Evolutionary conservation across 1,140 invertebrate species (phyloP).

Genomic region (Berghia stephanieae): DNA sequence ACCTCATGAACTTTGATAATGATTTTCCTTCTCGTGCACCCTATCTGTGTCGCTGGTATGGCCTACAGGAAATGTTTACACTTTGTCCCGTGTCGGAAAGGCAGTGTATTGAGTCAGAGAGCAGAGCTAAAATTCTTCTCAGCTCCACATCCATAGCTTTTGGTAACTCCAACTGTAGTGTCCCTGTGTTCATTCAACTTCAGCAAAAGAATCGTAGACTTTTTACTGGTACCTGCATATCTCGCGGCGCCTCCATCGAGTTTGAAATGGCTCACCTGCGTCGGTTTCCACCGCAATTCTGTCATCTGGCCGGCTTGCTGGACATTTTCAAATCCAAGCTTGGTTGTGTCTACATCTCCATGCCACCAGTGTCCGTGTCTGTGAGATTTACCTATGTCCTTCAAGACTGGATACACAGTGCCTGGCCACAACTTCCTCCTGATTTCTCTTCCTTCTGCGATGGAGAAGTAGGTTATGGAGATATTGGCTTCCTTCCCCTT

Average conservation of each 20-base stretch:
- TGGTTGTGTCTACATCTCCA: slow-evolving; percentile 52
- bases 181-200: slow-evolving; percentile 89
- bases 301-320: slow-evolving; percentile 77
- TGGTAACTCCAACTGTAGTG: slow-evolving; percentile 81
- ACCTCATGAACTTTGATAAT: slow-evolving; percentile 75
- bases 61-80: slow-evolving; percentile 84
- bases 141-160: slow-evolving; percentile 86
- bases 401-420: slow-evolving; percentile 73
- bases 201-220: slow-evolving; percentile 76
- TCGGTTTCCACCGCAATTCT: slow-evolving; percentile 81
- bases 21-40: slow-evolving; percentile 74
- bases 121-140: slow-evolving; percentile 82
- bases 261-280: slow-evolving; percentile 91
- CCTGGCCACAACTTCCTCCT: slow-evolving; percentile 77
- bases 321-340: slow-evolving; percentile 69
- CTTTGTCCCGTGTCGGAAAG: slow-evolving; percentile 71
- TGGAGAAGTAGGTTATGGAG: slow-evolving; percentile 71
- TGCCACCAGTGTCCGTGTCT: slow-evolving; percentile 77
- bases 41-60: slow-evolving; percentile 73
- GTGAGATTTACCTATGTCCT: slow-evolving; percentile 85
- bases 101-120: slow-evolving; percentile 77
- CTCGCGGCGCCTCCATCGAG: slow-evolving; percentile 77
- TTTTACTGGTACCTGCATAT: slow-evolving; percentile 82
- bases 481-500: slow-evolving; percentile 79
- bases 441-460: slow-evolving; percentile 76